Percentiles rank a stretch among this genome's conserved stretches.
These are phyloP conservation scores for Ephialtes manifestator DNA, from an alignment of 2,888 invertebrate species.

Conservation along the genomic window DNA sequence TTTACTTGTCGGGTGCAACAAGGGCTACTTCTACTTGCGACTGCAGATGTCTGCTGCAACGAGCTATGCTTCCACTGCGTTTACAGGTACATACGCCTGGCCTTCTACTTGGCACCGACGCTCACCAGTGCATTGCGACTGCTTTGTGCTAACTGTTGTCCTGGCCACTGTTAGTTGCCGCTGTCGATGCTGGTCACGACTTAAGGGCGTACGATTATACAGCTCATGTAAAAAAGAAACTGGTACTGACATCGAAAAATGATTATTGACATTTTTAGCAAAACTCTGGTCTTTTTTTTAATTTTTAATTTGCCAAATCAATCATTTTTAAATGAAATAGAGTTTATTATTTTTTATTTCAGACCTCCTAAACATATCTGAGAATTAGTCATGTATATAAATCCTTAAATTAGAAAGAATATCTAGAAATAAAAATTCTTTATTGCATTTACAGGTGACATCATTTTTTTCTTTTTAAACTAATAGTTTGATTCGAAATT, in stretches of 20 bases:
- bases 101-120: constrained; percentile 12
- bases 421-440: too few species aligned
- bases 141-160: constrained; percentile 17
- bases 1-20: constrained; percentile 43
- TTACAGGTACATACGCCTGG: not conserved
- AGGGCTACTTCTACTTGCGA: constrained; percentile 58
- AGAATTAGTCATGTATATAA: too few species aligned
- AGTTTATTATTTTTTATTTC: too few species aligned
- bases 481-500: not conserved
- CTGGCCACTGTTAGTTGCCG: not conserved
- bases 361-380: too few species aligned
- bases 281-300: not conserved
- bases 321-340: too few species aligned
- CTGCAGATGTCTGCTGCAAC: constrained; percentile 35
- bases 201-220: not conserved
- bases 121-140: not conserved
- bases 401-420: too few species aligned
- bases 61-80: constrained; percentile 19
- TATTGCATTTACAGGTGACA: not conserved
- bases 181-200: not conserved
- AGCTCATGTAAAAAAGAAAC: not conserved
- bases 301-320: too few species aligned
- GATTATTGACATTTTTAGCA: not conserved
- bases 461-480: not conserved
- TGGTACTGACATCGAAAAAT: not conserved